A percentile compares a stretch with the other conserved stretches of the same genome.
Conservation (phyloP, 2,113 vertebrate species). For the Gavialis gangeticus region DNA sequence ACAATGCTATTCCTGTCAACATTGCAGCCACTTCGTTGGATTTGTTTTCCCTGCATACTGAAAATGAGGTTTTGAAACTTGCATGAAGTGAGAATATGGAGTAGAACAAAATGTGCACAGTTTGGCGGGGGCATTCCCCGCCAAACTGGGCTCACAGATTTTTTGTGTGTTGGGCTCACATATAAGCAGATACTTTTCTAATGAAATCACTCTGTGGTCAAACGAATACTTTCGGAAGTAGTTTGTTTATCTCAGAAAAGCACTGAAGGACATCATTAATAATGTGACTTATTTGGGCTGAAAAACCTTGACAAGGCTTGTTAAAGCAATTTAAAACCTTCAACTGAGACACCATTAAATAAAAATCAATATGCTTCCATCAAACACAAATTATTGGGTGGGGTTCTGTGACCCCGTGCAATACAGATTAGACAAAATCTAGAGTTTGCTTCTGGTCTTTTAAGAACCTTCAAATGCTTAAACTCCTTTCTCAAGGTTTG, state of each 20-base stretch:
- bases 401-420: background rate
- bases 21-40: background rate
- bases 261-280: constrained; percentile 69
- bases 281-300: constrained; percentile 64
- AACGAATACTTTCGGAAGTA: constrained; percentile 61
- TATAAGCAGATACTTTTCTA: constrained; percentile 52
- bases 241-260: constrained; percentile 57
- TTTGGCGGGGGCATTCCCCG: background rate
- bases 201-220: constrained; percentile 35
- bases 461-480: background rate
- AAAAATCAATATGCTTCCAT: constrained; percentile 3
- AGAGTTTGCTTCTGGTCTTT: background rate
- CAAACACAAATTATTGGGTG: constrained; percentile 19
- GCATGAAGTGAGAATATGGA: background rate
- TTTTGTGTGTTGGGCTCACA: constrained; percentile 38
- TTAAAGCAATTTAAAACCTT: constrained; percentile 51
- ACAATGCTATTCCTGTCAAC: background rate
- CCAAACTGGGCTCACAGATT: background rate
- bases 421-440: constrained; percentile 42
- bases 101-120: background rate
- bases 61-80: background rate
- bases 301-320: constrained; percentile 62
- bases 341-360: constrained; percentile 4
- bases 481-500: background rate
- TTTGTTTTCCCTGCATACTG: accelerated